phyloP scores from a whole-genome alignment of 2,797 vertebrate genomes.

The Rhinella marina region DNA sequence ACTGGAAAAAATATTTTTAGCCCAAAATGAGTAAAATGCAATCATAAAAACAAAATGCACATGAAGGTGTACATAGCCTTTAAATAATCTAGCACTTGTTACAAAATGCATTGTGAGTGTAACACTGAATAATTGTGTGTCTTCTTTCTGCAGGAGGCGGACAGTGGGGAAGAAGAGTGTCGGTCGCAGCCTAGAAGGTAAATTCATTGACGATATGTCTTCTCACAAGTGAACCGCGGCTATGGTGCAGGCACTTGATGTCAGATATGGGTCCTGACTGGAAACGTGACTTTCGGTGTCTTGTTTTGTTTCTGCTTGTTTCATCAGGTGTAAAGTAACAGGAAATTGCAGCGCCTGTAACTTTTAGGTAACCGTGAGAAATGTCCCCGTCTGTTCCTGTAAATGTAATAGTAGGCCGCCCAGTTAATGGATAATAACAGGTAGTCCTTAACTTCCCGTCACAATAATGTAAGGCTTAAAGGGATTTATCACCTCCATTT shows the following conservation, averaged over 20 bases:
- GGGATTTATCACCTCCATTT: background rate
- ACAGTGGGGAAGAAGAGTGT: slow-evolving; percentile 92
- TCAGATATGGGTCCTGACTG: background rate
- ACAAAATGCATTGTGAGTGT: background rate
- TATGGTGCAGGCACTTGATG: background rate
- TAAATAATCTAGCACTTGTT: too few species aligned
- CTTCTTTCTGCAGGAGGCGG: slow-evolving; percentile 81
- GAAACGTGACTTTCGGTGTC: background rate
- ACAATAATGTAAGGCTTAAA: background rate
- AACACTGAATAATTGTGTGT: background rate
- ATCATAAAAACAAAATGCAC: too few species aligned
- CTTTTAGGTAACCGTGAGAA: background rate
- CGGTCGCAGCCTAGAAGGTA: slow-evolving; percentile 93
- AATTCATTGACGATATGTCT: slow-evolving; percentile 49
- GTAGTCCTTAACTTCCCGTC: background rate
- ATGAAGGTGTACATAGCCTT: too few species aligned
- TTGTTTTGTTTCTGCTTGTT: background rate
- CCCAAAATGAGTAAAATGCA: too few species aligned
- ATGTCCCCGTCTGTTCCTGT: background rate
- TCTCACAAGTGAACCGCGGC: too few species aligned
- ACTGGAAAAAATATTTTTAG: too few species aligned
- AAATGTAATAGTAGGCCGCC: background rate
- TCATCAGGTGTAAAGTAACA: slow-evolving; percentile 13
- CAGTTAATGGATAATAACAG: background rate
- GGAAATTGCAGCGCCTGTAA: slow-evolving; percentile 4